A percentile compares a stretch with the other conserved stretches of the same genome.
Conservation (phyloP, 2,797 vertebrate genomes). For the Pristis pectinata region DNA sequence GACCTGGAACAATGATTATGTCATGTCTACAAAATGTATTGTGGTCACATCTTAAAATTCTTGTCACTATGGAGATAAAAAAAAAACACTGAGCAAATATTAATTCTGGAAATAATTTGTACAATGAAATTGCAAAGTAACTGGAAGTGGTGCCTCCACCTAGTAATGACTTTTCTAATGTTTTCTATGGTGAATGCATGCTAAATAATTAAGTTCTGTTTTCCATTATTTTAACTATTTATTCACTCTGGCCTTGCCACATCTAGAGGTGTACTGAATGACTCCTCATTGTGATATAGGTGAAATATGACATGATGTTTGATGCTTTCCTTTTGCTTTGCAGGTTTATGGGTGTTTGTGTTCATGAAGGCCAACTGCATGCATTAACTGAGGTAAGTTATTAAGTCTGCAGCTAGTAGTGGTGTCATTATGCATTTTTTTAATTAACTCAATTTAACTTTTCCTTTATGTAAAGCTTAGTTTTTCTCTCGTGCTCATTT, state of each 20-base stretch:
- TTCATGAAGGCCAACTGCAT: conserved; percentile 94
- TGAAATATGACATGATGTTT: background rate
- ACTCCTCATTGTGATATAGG: background rate
- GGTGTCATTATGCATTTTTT: background rate
- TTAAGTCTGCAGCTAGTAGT: background rate
- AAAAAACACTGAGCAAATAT: background rate
- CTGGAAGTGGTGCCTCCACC: background rate
- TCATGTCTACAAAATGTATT: background rate
- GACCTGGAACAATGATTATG: background rate
- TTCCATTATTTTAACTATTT: background rate
- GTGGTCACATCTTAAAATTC: background rate
- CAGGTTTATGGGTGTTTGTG: conserved; percentile 97
- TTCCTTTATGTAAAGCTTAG: background rate
- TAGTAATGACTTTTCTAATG: background rate
- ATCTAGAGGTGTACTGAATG: too few species aligned
- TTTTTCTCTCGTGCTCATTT: too few species aligned
- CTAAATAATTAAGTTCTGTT: background rate
- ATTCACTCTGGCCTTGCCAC: background rate
- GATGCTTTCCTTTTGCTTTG: conserved; percentile 51
- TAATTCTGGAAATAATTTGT: background rate
- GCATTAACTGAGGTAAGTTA: conserved; percentile 90
- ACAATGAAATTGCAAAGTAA: background rate
- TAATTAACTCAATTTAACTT: too few species aligned
- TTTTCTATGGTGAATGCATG: background rate
- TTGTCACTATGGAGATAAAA: background rate